phyloP scores from a whole-genome alignment of 2,797 vertebrate species.

The Notoglanidium macrostoma region DNA sequence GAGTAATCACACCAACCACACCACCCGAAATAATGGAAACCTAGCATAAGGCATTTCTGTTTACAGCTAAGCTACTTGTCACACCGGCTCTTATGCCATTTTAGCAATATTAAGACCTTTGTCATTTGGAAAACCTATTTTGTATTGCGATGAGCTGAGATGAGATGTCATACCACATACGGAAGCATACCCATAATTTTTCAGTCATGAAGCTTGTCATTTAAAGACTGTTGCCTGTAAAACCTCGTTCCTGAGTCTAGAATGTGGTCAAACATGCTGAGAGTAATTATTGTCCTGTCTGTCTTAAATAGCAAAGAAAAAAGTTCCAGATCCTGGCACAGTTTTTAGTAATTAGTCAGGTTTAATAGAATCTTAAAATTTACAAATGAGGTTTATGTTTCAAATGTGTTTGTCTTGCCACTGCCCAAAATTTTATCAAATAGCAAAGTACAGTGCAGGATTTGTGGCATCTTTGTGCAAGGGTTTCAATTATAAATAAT shows the following conservation, averaged over 20 bases:
- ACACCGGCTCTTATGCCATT: background rate
- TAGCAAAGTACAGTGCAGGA: background rate
- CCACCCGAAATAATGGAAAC: background rate
- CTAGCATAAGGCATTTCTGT: background rate
- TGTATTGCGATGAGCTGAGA: background rate
- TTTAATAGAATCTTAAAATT: slow-evolving; percentile 14
- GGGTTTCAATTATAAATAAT: background rate
- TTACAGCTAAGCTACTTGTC: background rate
- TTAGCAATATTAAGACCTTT: background rate
- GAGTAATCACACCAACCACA: background rate
- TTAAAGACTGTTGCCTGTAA: background rate
- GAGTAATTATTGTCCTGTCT: background rate
- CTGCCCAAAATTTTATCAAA: background rate
- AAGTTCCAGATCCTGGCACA: background rate
- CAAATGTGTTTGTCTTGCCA: background rate
- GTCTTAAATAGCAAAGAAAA: background rate
- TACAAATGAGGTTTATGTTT: background rate
- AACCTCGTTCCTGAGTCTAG: background rate
- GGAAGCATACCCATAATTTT: background rate
- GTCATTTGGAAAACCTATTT: background rate
- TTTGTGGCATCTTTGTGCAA: background rate
- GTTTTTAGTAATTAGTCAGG: background rate
- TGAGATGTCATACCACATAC: background rate
- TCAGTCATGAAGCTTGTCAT: background rate
- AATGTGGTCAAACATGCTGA: background rate